Evolutionary conservation across 2,113 vertebrate genomes (phyloP), one percentile per base, ranked within the genome.

Genomic region (Etia nguti): DNA sequence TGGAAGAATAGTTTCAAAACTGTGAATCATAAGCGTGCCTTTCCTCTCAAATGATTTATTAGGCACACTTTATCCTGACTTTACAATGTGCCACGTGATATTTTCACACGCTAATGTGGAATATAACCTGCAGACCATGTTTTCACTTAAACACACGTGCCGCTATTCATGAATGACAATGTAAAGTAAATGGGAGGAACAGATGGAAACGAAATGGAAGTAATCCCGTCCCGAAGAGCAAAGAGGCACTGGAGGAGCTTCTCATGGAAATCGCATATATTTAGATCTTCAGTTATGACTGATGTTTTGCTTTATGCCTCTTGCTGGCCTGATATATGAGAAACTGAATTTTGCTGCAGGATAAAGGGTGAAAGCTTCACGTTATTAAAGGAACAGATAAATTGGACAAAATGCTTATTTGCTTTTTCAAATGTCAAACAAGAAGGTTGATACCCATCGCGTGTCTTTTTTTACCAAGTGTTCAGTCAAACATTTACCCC

Each of bases 31-130:
- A 70, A 82, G 43, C 5, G 1, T 48, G 56, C 20, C 22, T 90
- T 91, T 83, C 52, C 52, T 38, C 77, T 75, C 38, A 26, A 81
- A 75, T 88, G 87, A 34, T 82, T 91, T 86, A 84, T 86, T 82
- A 81, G 79, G 57, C 55, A 10, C 31, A 36, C 82, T 88, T 89
- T 46, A 75, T 82, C 70, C 84, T 50, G 80, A 75, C 86, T 86
- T 60, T 60, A 75, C 88, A 81, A 81, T 46, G 59, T 59, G 52
- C 84, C 43, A 12, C 26, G 10, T 34, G 55, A 80, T 73, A 70
- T 60, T 90, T 86, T 79, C 56, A 36, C 48, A 50, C 26, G 22
- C 31, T 46, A 34, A 86, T 90, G 50, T 22, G 68, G 48, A 43
- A 82, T 59, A 41, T 80, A 62, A 62, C 56, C 12, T 31, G 68